Conservation (phyloP, 2,113 vertebrate genomes). For the Nicator chloris region DNA sequence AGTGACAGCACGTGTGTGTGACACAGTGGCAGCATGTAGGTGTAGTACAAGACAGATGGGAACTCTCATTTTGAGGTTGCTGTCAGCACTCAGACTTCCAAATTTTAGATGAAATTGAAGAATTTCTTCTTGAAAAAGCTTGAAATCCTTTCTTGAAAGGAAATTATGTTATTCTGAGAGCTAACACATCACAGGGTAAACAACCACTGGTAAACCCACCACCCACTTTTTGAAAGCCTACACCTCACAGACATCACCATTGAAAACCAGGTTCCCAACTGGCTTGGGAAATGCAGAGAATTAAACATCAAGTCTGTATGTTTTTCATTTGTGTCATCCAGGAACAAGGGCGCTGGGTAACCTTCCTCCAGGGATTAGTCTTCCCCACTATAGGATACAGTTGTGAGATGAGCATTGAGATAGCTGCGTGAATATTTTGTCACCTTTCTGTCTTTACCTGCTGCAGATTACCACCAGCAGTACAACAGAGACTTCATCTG, state of each 20-base stretch:
- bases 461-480: background rate
- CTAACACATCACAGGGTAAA: background rate
- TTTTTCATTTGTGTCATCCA: background rate
- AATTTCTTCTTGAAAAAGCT: background rate
- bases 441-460: background rate
- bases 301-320: fast-evolving
- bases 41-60: background rate
- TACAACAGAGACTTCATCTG: background rate
- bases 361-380: background rate
- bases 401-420: background rate
- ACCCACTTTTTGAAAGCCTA: background rate
- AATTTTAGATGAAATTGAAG: background rate
- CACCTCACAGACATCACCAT: background rate
- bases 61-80: background rate
- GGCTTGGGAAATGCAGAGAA: background rate
- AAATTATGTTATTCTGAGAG: background rate
- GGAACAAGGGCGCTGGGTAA: background rate
- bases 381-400: background rate
- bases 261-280: fast-evolving
- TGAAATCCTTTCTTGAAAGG: background rate
- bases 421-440: background rate
- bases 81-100: background rate
- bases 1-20: background rate
- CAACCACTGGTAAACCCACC: background rate
- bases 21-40: background rate